Evolutionary conservation across 2,797 vertebrate genomes (phyloP), one percentile per base, ranked within the genome.

Genomic region (Thunnus albacares): DNA sequence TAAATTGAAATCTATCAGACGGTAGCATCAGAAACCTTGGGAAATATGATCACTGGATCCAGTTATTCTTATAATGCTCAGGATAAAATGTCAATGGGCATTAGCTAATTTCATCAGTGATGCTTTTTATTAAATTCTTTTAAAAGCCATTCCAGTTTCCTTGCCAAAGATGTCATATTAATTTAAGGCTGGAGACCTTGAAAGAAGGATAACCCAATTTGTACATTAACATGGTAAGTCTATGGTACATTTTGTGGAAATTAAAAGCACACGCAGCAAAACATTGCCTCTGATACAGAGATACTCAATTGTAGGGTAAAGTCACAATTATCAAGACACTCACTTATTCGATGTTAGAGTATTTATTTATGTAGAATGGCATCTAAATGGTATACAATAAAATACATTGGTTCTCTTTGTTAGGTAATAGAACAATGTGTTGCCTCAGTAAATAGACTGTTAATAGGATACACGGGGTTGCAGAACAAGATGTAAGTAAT

Each of bases 61-160:
- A 84, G 90, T 92, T 90, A 93, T 94, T 95, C 94, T 90, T 93
- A 91, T 95, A 95, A 94, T 93, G 92, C 76, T 90, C 77, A 76
- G 88, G 92, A 95, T 94, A 91, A 95, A 96, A 95, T 95, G 95
- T 95, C 94, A 96, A 93, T 95, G 92, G 93, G 89, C 93, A 95
- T 95, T 94, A 94, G 91, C 90, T 95, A 95, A 96, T 96, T 94
- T 94, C 89, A 95, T 95, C 93, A 94, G 90, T 68, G 89, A 91
- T 94, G 93, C 90, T 92, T 95, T 94, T 95, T 95, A 95, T 95
- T 94, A 93, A 93, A 95, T 96, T 95, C 76, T 94, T 95, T 94
- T 94, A 95, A 96, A 95, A 96, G 93, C 91, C 89, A 93, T 92
- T 93, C 75, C 18, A 74, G 90, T 92, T 95, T 89, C 83, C 89